A percentile compares a stretch with the other conserved stretches of the same genome.
These are phyloP conservation scores for Zygaena filipendulae DNA, from an alignment of 2,888 invertebrate genomes.

Conservation along the genomic window DNA sequence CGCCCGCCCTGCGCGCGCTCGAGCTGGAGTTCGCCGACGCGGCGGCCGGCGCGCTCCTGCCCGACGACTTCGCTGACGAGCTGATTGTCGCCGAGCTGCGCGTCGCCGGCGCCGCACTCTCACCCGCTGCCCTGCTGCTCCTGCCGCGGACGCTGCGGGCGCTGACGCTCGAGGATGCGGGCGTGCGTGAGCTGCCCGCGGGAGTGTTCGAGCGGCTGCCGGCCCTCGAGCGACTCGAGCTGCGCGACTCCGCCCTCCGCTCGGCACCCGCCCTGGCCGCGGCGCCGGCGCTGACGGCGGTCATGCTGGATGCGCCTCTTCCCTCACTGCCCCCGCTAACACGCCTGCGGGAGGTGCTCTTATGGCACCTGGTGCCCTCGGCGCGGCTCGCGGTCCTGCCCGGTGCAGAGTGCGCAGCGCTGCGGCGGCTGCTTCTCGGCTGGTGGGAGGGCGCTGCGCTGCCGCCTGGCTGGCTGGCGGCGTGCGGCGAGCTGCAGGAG, in stretches of 20 bases:
- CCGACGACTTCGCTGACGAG: slow-evolving; percentile 10
- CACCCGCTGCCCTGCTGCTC: not conserved
- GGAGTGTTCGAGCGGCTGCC: slow-evolving; percentile 13
- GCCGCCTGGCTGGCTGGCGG: slow-evolving; percentile 9
- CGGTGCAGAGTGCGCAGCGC: slow-evolving; percentile 11
- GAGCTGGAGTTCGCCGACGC: slow-evolving; percentile 11
- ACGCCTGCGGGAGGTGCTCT: not conserved
- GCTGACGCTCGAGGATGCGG: slow-evolving; percentile 12
- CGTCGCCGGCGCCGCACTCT: slow-evolving; percentile 9
- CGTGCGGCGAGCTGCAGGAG: slow-evolving; percentile 8
- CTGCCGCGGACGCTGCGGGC: slow-evolving; percentile 14
- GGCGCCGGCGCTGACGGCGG: slow-evolving; percentile 10
- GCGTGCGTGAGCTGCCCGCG: slow-evolving; percentile 7
- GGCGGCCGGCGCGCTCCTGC: slow-evolving; percentile 4
- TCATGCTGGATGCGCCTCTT: slow-evolving; percentile 13
- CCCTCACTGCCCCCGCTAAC: slow-evolving; percentile 4
- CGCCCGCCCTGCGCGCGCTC: slow-evolving; percentile 10
- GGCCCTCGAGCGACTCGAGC: slow-evolving; percentile 9
- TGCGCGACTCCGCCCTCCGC: slow-evolving; percentile 11
- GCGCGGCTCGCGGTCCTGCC: slow-evolving; percentile 4
- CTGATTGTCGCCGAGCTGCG: slow-evolving; percentile 12
- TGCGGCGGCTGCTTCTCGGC: slow-evolving; percentile 9
- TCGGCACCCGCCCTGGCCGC: slow-evolving; percentile 10
- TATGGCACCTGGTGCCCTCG: not conserved
- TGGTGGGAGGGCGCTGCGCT: slow-evolving; percentile 5